Base-by-base conservation (phyloP, 2,797 vertebrate species). In the Columba guinea region DNA sequence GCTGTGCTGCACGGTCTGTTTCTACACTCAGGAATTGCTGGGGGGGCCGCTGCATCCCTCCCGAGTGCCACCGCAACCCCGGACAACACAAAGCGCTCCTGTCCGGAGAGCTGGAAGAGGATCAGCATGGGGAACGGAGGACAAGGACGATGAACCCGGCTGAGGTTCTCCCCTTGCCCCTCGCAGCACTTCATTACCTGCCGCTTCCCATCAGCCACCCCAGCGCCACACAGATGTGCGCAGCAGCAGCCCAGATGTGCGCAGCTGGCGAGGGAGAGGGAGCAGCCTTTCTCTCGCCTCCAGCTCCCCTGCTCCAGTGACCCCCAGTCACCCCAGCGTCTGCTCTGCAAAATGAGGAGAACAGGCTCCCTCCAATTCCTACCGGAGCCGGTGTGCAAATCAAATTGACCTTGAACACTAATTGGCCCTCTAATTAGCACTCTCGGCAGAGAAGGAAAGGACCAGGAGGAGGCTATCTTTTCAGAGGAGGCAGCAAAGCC, bases 331-430 rank as follows among this genome's bases (percentile, higher is more conserved):
- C 58, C 11, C 3, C 44, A 26, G 32, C 11, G 1, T 16, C 83
- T 74, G 83, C 80, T 30, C 37, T 2, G 69, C 53, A 60, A 87
- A 76, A 76, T 1, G 39, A 75, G 76, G 51, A 74, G 82, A 53
- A 53, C 3, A 16, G 76, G 65, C 32, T 70, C 89, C 55, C 58
- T 58, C 89, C 69, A 14, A 18, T 4, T 58, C 79, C 87, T 91
- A 2, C 46, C 0, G 30, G 60, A 80, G 27, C 0, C 0, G 80
- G 68, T 48, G 84, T 84, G 81, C 51, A 91, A 88, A 84, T 65
- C 87, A 58, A 89, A 73, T 73, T 81, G 93, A 91, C 94, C 89
- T 95, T 87, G 91, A 95, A 21, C 73, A 30, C 58, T 95, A 96
- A 93, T 65, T 93, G 92, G 82, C 65, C 92, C 62, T 62, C 76